These are phyloP conservation scores for Echinarachnius parma DNA, from an alignment of 53 echinoderm and acorn worm species.

Conservation along the genomic window DNA sequence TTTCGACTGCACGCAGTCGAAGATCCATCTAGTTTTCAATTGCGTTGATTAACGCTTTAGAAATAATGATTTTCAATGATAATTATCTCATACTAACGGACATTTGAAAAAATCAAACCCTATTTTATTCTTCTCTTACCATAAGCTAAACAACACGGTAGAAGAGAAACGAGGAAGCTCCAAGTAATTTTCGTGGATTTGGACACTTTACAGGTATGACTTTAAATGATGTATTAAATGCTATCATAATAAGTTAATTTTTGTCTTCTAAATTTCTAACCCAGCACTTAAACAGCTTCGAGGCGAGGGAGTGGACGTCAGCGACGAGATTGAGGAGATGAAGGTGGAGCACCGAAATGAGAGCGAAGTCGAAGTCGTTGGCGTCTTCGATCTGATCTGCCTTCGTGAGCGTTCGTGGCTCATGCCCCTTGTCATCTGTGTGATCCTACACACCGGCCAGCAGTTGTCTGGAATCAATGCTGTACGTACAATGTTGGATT, in stretches of 20 bases:
- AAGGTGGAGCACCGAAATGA: slow-evolving; percentile 14
- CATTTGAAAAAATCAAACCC: no score
- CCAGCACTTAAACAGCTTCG: slow-evolving; percentile 68
- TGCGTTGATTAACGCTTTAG: no score
- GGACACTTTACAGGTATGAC: no score
- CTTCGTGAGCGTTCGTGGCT: slow-evolving; percentile 25
- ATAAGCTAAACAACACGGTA: no score
- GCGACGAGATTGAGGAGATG: slow-evolving; percentile 18
- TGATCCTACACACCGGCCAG: slow-evolving; percentile 26
- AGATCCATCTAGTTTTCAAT: no score
- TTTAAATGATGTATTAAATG: no score
- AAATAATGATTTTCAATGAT: no score
- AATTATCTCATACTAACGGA: no score
- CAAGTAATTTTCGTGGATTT: no score
- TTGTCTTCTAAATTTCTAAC: background rate
- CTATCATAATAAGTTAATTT: background rate
- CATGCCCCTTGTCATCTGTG: slow-evolving; percentile 35
- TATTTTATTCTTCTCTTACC: no score
- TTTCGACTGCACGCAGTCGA: no score
- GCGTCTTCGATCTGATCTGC: slow-evolving; percentile 11
- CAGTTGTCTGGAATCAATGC: slow-evolving; percentile 40
- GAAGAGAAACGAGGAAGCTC: no score
- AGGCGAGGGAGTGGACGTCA: slow-evolving; percentile 37
- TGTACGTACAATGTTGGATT: slow-evolving; percentile 9
- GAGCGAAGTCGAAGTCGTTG: slow-evolving; percentile 14